Percentiles rank a stretch among this genome's conserved stretches.
phyloP scores from a whole-genome alignment of 2,113 vertebrate species.

The Platichthys flesus region DNA sequence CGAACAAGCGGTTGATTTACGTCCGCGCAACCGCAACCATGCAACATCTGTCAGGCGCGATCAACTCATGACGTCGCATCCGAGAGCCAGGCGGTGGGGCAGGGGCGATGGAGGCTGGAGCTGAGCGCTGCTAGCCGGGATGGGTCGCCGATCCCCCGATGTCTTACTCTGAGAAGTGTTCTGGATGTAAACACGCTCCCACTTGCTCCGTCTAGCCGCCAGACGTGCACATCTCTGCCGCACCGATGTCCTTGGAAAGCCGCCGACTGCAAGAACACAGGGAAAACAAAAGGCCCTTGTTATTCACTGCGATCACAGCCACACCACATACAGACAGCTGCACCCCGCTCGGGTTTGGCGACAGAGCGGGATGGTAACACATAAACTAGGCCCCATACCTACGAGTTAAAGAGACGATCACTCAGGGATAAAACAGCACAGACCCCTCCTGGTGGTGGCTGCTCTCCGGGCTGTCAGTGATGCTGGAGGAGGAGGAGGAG shows the following conservation, averaged over 20 bases:
- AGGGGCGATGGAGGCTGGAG: neutral
- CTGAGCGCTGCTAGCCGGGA: neutral
- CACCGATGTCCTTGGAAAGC: conserved; percentile 40
- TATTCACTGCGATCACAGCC: neutral
- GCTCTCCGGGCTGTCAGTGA: conserved; percentile 50
- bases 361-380: neutral
- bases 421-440: conserved; percentile 21
- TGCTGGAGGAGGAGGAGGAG: conserved; percentile 54
- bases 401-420: conserved; percentile 13
- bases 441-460: conserved; percentile 12
- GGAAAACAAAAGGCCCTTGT: neutral
- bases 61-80: conserved; percentile 74
- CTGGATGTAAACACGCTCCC: conserved; percentile 5
- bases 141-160: neutral
- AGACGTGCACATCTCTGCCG: conserved; percentile 60
- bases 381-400: neutral
- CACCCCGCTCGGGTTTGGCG: neutral
- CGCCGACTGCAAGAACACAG: neutral
- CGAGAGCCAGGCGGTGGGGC: conserved; percentile 8
- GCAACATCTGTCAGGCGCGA: conserved; percentile 65
- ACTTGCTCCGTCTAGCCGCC: conserved; percentile 44
- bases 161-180: neutral
- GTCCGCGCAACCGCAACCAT: conserved; percentile 52
- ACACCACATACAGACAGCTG: neutral
- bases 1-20: conserved; percentile 19